Evolutionary conservation across 2,113 vertebrate species (phyloP).

Genomic region (Oxyura jamaicensis): DNA sequence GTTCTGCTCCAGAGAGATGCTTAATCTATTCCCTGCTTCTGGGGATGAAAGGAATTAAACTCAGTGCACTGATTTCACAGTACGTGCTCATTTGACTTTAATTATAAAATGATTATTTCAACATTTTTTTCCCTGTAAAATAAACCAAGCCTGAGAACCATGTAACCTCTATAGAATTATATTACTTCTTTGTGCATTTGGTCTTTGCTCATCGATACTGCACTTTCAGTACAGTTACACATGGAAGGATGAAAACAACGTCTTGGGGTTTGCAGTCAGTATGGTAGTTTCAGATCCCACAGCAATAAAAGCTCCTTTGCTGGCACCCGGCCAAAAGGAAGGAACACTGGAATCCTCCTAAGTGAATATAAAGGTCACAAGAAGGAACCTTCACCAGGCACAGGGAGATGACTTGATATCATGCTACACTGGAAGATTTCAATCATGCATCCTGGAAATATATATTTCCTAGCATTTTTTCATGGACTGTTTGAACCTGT

Average conservation of each 20-base stretch:
- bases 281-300: not conserved
- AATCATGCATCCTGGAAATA: not conserved
- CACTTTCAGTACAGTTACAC: conserved; percentile 1
- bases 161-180: not conserved
- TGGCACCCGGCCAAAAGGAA: not conserved
- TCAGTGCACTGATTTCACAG: conserved; percentile 60
- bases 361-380: not conserved
- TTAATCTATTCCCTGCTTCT: conserved; percentile 65
- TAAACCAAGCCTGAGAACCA: conserved; percentile 29
- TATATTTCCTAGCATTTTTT: not conserved
- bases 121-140: conserved; percentile 7
- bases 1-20: conserved; percentile 58
- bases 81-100: conserved; percentile 62
- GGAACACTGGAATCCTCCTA: not conserved
- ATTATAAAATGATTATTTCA: conserved; percentile 64
- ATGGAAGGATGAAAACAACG: not conserved
- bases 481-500: not conserved
- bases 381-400: not conserved
- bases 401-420: not conserved
- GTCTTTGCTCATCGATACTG: conserved; percentile 16
- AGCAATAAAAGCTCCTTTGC: not conserved
- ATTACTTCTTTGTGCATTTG: not conserved
- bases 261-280: not conserved
- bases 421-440: not conserved
- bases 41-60: conserved; percentile 66